Evolutionary conservation across 2,797 vertebrate genomes (phyloP).

Genomic region (Falco biarmicus): DNA sequence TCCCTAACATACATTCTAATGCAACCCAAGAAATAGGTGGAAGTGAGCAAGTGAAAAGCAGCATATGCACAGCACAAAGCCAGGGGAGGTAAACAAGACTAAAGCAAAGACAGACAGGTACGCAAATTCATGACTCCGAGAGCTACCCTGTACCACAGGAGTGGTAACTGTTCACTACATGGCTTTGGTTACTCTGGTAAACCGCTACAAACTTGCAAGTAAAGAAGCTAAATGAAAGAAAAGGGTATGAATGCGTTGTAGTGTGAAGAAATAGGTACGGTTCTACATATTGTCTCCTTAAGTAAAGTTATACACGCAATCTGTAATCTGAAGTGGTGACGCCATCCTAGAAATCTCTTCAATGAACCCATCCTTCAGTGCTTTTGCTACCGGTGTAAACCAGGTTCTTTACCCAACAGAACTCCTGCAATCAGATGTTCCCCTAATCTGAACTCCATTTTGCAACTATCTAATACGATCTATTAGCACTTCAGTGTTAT

Average conservation of each 20-base stretch:
- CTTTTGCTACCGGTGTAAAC: not conserved
- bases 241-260: not conserved
- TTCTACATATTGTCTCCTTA: not conserved
- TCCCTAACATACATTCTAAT: not conserved
- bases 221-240: not conserved
- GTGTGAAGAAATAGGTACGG: rapidly evolving
- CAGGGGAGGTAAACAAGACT: constrained; percentile 13
- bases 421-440: not conserved
- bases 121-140: not conserved
- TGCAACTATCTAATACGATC: not conserved
- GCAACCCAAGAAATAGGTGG: not conserved
- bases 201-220: not conserved
- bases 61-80: not conserved
- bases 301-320: not conserved
- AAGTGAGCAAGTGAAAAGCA: constrained; percentile 13
- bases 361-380: not conserved
- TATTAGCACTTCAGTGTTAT: not conserved
- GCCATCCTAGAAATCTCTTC: not conserved
- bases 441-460: not conserved
- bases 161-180: not conserved
- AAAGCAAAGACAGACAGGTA: not conserved
- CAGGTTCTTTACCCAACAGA: not conserved
- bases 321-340: not conserved
- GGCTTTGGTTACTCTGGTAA: not conserved
- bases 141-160: not conserved